Conservation (phyloP, 2,113 vertebrate genomes). For the Rana temporaria region DNA sequence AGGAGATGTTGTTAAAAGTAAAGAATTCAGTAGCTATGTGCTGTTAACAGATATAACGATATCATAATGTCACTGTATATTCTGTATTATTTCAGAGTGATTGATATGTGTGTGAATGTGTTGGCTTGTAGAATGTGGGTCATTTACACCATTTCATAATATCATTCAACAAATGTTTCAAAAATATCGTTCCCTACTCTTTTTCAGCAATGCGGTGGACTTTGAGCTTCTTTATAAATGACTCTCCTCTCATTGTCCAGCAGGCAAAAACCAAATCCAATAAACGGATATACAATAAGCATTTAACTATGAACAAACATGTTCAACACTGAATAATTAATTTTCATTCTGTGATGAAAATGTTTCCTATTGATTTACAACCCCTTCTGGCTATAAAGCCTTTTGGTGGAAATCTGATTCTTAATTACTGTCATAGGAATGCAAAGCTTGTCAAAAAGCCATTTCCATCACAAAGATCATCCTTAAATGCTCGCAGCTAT, state of each 20-base stretch:
- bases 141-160: too few relatives aligned
- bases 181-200: too few relatives aligned
- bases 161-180: too few relatives aligned
- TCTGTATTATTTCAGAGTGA: too few relatives aligned
- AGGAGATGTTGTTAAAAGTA: too few relatives aligned
- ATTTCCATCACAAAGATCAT: slow-evolving; percentile 73
- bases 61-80: too few relatives aligned
- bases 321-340: slow-evolving; percentile 80
- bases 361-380: slow-evolving; percentile 80
- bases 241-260: not conserved
- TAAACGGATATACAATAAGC: slow-evolving; percentile 57
- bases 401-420: slow-evolving; percentile 77
- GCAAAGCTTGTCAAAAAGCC: slow-evolving; percentile 71
- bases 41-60: too few relatives aligned
- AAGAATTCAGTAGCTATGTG: too few relatives aligned
- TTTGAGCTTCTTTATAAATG: not conserved
- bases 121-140: too few relatives aligned
- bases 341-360: slow-evolving; percentile 75
- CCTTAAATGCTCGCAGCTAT: slow-evolving; percentile 69
- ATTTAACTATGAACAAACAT: slow-evolving; percentile 70
- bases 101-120: too few relatives aligned
- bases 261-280: slow-evolving; percentile 19
- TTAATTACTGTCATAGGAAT: slow-evolving; percentile 78
- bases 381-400: slow-evolving; percentile 73
- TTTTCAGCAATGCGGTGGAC: too few relatives aligned